phyloP scores from a whole-genome alignment of 2,888 invertebrate genomes.

The Machimus rusticus region DNA sequence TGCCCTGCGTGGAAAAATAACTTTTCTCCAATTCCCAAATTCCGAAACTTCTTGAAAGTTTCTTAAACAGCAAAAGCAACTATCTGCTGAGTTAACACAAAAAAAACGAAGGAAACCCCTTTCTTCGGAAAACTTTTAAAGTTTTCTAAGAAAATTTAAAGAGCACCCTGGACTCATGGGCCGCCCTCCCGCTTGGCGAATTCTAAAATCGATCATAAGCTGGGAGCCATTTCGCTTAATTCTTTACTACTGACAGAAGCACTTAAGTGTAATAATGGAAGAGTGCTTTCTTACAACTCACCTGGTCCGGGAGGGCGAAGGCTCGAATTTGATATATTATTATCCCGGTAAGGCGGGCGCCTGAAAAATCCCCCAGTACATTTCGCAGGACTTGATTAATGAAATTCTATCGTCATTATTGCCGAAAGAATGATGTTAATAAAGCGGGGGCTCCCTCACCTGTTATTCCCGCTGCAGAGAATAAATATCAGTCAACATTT shows the following conservation, averaged over 20 bases:
- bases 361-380: slow-evolving; percentile 18
- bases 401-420: slow-evolving; percentile 36
- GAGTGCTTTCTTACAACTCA: slow-evolving; percentile 31
- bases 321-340: slow-evolving; percentile 31
- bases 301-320: slow-evolving; percentile 1
- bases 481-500: slow-evolving; percentile 39
- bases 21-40: not conserved
- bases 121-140: not conserved
- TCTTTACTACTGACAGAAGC: slow-evolving; percentile 39
- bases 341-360: not conserved
- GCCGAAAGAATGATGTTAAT: slow-evolving; percentile 34
- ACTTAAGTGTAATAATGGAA: slow-evolving; percentile 39
- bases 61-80: not conserved
- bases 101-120: not conserved
- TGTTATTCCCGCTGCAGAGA: slow-evolving; percentile 9
- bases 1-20: not conserved
- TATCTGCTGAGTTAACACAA: not conserved
- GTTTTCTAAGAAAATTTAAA: not conserved
- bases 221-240: slow-evolving; percentile 27
- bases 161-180: not conserved
- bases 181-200: not conserved
- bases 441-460: slow-evolving; percentile 28
- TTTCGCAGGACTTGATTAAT: slow-evolving; percentile 29
- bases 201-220: slow-evolving; percentile 33
- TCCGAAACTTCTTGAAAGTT: not conserved